These are phyloP conservation scores for Phasia obesa DNA, from an alignment of 2,888 invertebrate genomes.

Conservation along the genomic window DNA sequence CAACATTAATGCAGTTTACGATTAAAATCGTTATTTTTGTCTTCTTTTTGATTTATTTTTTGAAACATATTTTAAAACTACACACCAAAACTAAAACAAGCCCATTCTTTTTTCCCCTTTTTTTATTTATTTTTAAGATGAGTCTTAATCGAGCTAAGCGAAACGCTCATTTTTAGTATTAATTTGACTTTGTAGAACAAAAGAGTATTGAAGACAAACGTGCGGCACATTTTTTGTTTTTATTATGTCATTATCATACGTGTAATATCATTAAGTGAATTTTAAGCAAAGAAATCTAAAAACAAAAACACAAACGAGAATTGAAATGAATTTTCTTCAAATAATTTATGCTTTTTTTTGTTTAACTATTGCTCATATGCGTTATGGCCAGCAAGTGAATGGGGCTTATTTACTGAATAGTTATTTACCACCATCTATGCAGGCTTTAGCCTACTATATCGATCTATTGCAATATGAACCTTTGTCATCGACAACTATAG, in stretches of 20 bases:
- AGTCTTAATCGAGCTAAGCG: conserved; percentile 47
- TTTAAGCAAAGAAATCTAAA: conserved; percentile 1
- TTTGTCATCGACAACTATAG: conserved; percentile 79
- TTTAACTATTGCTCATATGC: conserved; percentile 9
- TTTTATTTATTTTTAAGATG: conserved; percentile 32
- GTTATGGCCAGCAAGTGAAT: conserved; percentile 37
- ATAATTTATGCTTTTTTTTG: neutral
- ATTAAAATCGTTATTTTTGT: conserved; percentile 20
- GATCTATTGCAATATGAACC: conserved; percentile 82
- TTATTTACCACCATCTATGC: conserved; percentile 82
- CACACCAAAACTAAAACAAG: conserved; percentile 45
- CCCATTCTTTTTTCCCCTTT: conserved; percentile 28
- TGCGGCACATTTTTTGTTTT: conserved; percentile 23
- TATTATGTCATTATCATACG: conserved; percentile 36
- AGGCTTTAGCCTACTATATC: conserved; percentile 82
- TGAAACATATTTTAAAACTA: conserved; percentile 54
- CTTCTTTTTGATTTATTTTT: conserved; percentile 49
- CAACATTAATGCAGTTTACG: conserved; percentile 33
- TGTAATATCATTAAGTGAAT: conserved; percentile 7
- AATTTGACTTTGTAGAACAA: conserved; percentile 52
- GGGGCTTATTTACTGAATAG: conserved; percentile 78
- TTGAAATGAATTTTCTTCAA: conserved; percentile 45
- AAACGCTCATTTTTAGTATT: conserved; percentile 57
- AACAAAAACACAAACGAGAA: neutral
- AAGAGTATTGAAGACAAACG: conserved; percentile 46